Base-by-base conservation (phyloP, 2,113 vertebrate species). In the Leuciscus idus region DNA sequence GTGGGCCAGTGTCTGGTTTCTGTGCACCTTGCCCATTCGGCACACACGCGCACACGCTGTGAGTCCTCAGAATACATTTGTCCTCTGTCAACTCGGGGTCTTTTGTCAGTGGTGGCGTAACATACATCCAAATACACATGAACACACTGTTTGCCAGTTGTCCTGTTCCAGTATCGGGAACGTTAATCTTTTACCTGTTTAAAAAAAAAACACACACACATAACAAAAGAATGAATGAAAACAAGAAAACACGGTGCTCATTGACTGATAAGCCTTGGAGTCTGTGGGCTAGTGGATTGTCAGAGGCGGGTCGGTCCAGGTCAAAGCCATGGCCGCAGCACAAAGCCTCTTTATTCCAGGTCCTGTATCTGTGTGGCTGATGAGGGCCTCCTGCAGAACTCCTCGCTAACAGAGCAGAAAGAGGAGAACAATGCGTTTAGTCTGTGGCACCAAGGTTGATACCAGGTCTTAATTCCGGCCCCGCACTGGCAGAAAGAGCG, bases 121-220 rank as follows among this genome's bases (percentile, higher is more conserved):
- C 75, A 80, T 70, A 81, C 81, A 86, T 75, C 70, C 80, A 64
- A 79, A 83, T 73, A 83, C 55, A 86, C 48, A 84, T 48, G 39
- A 79, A 77, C 8, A 23, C 66, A 79, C 72, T 96, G 95, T 95
- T 95, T 94, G 94, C 92, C 93, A 95, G 95, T 95, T 94, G 91
- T 93, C 92, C 91, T 94, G 95, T 93, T 87, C 95, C 94, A 94
- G 91, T 94, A 93, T 90, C 66, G 90, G 94, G 95, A 96, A 96
- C 95, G 94, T 89, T 96, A 96, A 96, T 96, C 94, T 96, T 93
- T 95, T 95, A 96, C 94, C 95, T 96, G 94, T 96, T 95, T 95
- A 81, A 94, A 96, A 84, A 39, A 30, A 11, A 62, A n/a, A n/a
- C n/a, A n/a, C n/a, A 15, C 23, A 26, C 30, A 39, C 33, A n/a